Evolutionary conservation across 2,888 invertebrate species (phyloP), one percentile per base, ranked within the genome.

Genomic region (Flexamia atlantica): DNA sequence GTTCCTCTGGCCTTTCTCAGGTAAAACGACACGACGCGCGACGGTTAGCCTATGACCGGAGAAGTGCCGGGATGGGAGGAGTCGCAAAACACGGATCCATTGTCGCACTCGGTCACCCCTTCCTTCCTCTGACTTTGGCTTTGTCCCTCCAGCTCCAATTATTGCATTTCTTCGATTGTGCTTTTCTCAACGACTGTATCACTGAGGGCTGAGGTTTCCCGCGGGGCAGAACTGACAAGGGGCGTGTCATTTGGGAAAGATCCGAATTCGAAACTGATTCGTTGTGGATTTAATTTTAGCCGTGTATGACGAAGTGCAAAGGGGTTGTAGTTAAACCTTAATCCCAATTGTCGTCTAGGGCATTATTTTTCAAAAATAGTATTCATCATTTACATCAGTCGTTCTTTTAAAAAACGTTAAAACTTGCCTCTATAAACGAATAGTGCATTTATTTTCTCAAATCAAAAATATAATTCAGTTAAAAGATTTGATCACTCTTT

Each of bases 141-240:
- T 76, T 76, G 76, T 76, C 76, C 76, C 50, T 76, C 50, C 25
- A 42, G 42, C 50, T 76, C 40, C 76, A 76, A 76, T 76, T 76
- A 76, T 76, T 76, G 50, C 42, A 76, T 76, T 76, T 76, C 76
- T 42, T 10, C 76, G 46, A 76, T 76, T 76, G 50, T 76, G 20
- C 76, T 40, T 17, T 23, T 36, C 70, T 4, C 70, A 70, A 70
- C 70, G 70, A 70, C 70, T 70, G 70, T 70, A 70, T 70, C 70
- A 68, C 30, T 23, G 23, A 40, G 70, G 70, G 70, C 28, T 28
- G n/a, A 32, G 32, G 68, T 7, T 32, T 36, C 20, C 40, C 32
- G 10, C 0, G 10, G 10, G 40, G 70, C 40, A 0, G 23, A 28
- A 68, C 30, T 30, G 68, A 30, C 68, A 68, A 70, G 70, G 70